Conservation (phyloP, 2,113 vertebrate genomes). For the Willisornis vidua region DNA sequence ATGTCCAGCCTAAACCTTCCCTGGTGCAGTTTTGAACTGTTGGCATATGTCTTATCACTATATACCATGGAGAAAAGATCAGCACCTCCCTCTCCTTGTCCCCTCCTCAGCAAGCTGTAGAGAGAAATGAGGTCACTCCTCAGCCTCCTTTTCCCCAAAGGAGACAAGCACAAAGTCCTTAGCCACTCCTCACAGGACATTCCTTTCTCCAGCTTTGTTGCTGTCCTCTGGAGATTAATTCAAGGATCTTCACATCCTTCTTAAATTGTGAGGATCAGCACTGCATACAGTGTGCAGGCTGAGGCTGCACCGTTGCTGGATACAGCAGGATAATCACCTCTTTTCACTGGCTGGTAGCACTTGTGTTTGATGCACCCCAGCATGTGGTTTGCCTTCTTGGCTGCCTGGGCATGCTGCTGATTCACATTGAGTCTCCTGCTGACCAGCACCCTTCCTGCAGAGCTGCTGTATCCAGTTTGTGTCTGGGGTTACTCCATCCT, state of each 20-base stretch:
- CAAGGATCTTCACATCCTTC: background rate
- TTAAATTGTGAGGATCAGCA: background rate
- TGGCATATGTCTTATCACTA: accelerated
- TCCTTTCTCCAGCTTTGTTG: background rate
- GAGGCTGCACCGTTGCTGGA: background rate
- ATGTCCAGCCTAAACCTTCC: background rate
- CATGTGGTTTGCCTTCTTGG: background rate
- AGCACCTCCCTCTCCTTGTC: background rate
- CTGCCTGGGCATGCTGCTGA: background rate
- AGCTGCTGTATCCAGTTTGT: background rate
- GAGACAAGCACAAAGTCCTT: background rate
- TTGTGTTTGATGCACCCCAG: background rate
- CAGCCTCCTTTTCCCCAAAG: background rate
- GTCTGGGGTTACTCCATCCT: background rate
- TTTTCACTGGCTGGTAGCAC: background rate
- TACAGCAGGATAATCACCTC: background rate
- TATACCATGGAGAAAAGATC: background rate
- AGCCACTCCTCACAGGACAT: background rate
- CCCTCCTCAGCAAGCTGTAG: background rate
- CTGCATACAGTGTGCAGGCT: background rate
- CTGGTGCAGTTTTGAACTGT: background rate
- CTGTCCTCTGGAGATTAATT: background rate
- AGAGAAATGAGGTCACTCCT: background rate
- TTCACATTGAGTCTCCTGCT: background rate
- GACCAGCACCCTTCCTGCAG: background rate